phyloP scores from a whole-genome alignment of 2,888 invertebrate species.

The Drosophila picticornis region DNA sequence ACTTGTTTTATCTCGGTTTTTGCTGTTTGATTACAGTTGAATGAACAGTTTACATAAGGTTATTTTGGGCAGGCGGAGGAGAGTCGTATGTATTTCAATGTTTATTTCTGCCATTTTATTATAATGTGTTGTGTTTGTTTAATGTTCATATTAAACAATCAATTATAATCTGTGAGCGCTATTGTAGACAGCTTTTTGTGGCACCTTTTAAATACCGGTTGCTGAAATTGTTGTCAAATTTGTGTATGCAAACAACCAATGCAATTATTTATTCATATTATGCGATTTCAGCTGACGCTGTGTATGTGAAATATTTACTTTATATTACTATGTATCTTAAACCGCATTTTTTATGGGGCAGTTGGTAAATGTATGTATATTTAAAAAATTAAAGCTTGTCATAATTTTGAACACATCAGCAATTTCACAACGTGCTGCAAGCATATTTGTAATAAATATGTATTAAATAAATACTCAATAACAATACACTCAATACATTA shows the following conservation, averaged over 20 bases:
- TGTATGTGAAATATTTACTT: conserved; percentile 35
- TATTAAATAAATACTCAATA: neutral
- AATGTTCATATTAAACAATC: conserved; percentile 66
- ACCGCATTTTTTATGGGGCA: neutral
- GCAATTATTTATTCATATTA: conserved; percentile 44
- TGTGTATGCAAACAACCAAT: conserved; percentile 23
- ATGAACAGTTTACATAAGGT: conserved; percentile 50
- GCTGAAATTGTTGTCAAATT: conserved; percentile 2
- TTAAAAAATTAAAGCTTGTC: neutral
- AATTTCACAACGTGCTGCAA: neutral
- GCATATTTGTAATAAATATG: neutral
- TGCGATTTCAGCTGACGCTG: conserved; percentile 37
- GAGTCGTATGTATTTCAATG: conserved; percentile 43
- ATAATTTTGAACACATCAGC: neutral
- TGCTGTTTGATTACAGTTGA: conserved; percentile 58
- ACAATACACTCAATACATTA: neutral
- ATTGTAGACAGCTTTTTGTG: conserved; percentile 1
- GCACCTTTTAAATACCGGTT: conserved; percentile 5
- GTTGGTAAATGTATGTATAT: neutral
- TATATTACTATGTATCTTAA: conserved; percentile 17
- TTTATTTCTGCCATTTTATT: conserved; percentile 59
- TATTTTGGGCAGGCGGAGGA: conserved; percentile 2
- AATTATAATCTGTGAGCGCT: conserved; percentile 49
- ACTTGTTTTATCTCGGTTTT: conserved; percentile 58
- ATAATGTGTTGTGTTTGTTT: conserved; percentile 65